These are phyloP conservation scores for Hypomesus transpacificus DNA, from an alignment of 2,113 vertebrate species.

Conservation along the genomic window DNA sequence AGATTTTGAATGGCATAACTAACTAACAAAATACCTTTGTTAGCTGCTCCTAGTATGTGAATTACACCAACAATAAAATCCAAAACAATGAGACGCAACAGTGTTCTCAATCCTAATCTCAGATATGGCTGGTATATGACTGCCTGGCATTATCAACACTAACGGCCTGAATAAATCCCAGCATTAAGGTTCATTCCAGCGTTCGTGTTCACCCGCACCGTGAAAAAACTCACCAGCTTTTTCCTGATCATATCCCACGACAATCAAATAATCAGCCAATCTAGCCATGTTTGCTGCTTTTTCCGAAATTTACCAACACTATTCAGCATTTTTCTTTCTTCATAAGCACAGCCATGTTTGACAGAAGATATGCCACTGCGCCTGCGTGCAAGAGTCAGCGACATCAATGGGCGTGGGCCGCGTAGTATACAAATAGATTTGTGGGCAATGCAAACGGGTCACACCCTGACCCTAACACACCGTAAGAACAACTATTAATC, in stretches of 20 bases:
- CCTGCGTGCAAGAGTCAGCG: conserved; percentile 72
- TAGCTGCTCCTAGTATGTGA: too few relatives aligned
- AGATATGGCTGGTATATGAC: conserved; percentile 58
- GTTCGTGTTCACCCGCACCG: conserved; percentile 4
- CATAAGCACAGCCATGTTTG: conserved; percentile 93
- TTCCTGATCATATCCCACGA: conserved; percentile 92
- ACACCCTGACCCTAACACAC: neutral
- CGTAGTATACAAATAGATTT: conserved; percentile 54
- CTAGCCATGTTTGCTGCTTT: conserved; percentile 84
- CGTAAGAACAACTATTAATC: neutral
- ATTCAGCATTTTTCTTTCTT: conserved; percentile 89
- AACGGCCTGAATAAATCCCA: conserved; percentile 63
- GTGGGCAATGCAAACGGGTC: neutral
- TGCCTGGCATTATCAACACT: conserved; percentile 59
- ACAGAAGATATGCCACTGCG: conserved; percentile 79
- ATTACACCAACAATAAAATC: neutral
- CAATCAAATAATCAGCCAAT: conserved; percentile 92
- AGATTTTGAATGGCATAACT: too few relatives aligned
- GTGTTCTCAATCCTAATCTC: conserved; percentile 26
- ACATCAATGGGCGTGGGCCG: conserved; percentile 75
- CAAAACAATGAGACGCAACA: conserved; percentile 17
- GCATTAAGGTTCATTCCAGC: conserved; percentile 13
- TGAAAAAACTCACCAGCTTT: conserved; percentile 82
- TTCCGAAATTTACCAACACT: conserved; percentile 68
- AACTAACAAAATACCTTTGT: too few relatives aligned